Evolutionary conservation across 2,888 invertebrate species (phyloP), one percentile per base, ranked within the genome.

Genomic region (Caenorhabditis wallacei): DNA sequence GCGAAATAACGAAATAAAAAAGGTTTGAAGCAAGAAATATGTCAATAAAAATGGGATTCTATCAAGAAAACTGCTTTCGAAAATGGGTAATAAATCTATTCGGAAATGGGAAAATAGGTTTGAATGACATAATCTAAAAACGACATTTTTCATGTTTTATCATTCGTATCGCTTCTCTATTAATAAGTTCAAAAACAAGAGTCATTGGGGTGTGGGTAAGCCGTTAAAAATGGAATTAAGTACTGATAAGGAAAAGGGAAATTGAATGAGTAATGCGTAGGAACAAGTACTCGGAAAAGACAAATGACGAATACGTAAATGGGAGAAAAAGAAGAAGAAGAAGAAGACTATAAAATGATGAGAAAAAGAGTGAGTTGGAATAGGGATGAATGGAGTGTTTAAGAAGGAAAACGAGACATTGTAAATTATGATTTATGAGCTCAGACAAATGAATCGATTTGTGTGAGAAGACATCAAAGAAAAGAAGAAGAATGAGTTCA

Each of bases 181-280:
- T 24, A n/a, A 46, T 43, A 43, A 26, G 20, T 43, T 46, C 43
- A 43, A 61, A 40, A 61, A 43, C 61, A 43, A 22, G 37, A 24
- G 59, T 59, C 59, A 59, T 43, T 16, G 24, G 43, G 43, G 43
- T 8, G 30, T 13, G 4, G 30, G 40, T 46, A 61, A 61, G 61
- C 43, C n/a, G 26, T 61, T 43, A 61, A 61, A 43, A 46, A 26
- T 8, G 46, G 18, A 48, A 48, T 43, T 43, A 43, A 20, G 13
- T n/a, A 61, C 24, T 24, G 46, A 61, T 61, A 43, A 26, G 26
- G 22, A 24, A 56, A 59, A 59, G 5, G 22, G 43, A 20, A 43
- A 22, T 40, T 40, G 61, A 40, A 37, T 59, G 59, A 61, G 61
- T 61, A 61, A 61, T 61, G 61, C 61, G 61, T 53, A 53, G 53